Conservation (phyloP, 2,888 invertebrate genomes). For the Leucophenga montana region DNA sequence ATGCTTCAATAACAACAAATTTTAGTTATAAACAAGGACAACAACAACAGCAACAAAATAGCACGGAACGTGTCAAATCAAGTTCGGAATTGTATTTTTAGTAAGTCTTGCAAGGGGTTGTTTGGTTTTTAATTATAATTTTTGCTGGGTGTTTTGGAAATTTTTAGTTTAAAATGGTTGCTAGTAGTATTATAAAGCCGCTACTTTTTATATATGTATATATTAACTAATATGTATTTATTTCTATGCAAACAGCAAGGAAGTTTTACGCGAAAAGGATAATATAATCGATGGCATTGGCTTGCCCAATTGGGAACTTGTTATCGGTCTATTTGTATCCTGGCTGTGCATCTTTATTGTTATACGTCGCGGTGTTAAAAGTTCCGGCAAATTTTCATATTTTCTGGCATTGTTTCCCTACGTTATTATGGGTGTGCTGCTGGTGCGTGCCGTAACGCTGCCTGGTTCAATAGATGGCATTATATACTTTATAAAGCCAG, state of each 20-base stretch:
- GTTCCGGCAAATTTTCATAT: constrained; percentile 82
- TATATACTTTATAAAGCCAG: constrained; percentile 78
- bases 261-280: constrained; percentile 74
- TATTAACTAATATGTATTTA: not conserved
- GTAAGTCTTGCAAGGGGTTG: constrained; percentile 70
- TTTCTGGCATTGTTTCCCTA: constrained; percentile 84
- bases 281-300: constrained; percentile 76
- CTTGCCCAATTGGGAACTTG: constrained; percentile 75
- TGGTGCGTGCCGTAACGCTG: constrained; percentile 78
- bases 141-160: constrained; percentile 39
- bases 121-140: not conserved
- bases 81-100: constrained; percentile 75
- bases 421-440: constrained; percentile 78
- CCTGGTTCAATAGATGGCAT: constrained; percentile 78
- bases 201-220: too few species aligned
- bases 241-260: constrained; percentile 68
- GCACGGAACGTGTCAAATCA: constrained; percentile 65
- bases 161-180: too few species aligned
- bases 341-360: constrained; percentile 76
- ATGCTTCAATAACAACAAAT: not conserved
- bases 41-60: constrained; percentile 15
- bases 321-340: constrained; percentile 74
- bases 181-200: too few species aligned
- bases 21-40: constrained; percentile 35
- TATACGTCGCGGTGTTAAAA: constrained; percentile 77